Base-by-base conservation (phyloP, 1,140 invertebrate genomes). In the Pseudoatta argentina region DNA sequence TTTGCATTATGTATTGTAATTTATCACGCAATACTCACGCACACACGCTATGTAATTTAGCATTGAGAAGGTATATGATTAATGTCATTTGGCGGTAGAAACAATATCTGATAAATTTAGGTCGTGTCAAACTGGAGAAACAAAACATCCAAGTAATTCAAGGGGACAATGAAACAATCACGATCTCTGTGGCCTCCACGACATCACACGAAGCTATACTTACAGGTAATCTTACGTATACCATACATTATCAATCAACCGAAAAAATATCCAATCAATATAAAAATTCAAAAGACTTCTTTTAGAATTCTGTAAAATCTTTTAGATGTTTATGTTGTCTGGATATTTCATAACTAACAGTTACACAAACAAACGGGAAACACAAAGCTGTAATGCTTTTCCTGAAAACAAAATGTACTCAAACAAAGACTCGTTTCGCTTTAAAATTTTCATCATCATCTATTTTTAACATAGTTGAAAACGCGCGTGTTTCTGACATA, bases 151-250 rank as follows among this genome's bases (percentile, higher is more conserved):
- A 96, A 95, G 95, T 95, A 86, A 86, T 91, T 87, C 95, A 96
- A 88, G 96, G 95, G 64, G 95, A 96, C 73, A 96, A 96, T 89
- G 96, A 96, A 87, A 97, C 96, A 87, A 96, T 96, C 86, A 96
- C 96, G 71, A 96, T 96, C 92, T 96, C 96, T 89, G 95, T 96
- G 89, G 96, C 96, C 94, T 96, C 96, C 81, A 96, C 95, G 77
- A 95, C 95, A 66, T 96, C 96, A 81, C 96, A 96, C 87, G 96
- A 96, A 93, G 96, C 96, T 86, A 96, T 96, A 87, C 93, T 96
- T 82, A 95, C 96, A 96, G 96, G 96, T 97, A 95, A 93, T 91
- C 85, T 88, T 48, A 24, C 69, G 48, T 27, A 44, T 51, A 69
- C 18, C 69, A 86, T 71, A 55, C 67, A 30, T 34, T 48, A 55